These are phyloP conservation scores for Sternotherus odoratus DNA, from an alignment of 2,797 vertebrate genomes.

Conservation along the genomic window DNA sequence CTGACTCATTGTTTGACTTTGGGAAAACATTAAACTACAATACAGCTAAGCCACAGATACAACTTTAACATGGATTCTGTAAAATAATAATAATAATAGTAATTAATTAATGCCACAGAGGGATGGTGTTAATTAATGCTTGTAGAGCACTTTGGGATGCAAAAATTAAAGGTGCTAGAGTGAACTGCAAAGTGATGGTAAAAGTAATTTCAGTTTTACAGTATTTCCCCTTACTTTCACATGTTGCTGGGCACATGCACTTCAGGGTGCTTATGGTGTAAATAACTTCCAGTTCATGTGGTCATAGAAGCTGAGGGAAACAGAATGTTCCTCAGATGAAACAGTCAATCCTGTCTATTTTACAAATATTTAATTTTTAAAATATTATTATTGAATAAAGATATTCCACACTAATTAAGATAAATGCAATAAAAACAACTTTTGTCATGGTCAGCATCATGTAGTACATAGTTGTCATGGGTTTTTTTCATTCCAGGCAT, in stretches of 20 bases:
- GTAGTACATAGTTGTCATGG: not conserved
- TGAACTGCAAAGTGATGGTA: not conserved
- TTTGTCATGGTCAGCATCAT: not conserved
- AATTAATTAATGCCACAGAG: too few species aligned
- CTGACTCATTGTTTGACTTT: constrained; percentile 37
- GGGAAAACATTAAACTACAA: not conserved
- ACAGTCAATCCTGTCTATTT: not conserved
- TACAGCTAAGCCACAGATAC: not conserved
- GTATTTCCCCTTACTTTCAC: not conserved
- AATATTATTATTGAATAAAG: not conserved
- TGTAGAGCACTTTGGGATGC: not conserved
- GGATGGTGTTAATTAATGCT: not conserved
- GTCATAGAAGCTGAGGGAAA: not conserved
- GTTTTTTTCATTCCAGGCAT: not conserved
- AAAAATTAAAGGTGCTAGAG: not conserved
- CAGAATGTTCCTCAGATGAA: not conserved
- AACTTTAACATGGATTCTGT: not conserved
- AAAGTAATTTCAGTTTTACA: not conserved
- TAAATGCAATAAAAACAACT: constrained; percentile 16
- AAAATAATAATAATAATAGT: not conserved
- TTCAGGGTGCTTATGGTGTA: not conserved
- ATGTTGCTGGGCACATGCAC: not conserved
- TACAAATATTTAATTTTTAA: not conserved
- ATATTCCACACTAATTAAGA: constrained; percentile 11
- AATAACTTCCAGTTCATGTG: not conserved